phyloP scores from a whole-genome alignment of 2,888 invertebrate genomes.

The Julus scandinavius region DNA sequence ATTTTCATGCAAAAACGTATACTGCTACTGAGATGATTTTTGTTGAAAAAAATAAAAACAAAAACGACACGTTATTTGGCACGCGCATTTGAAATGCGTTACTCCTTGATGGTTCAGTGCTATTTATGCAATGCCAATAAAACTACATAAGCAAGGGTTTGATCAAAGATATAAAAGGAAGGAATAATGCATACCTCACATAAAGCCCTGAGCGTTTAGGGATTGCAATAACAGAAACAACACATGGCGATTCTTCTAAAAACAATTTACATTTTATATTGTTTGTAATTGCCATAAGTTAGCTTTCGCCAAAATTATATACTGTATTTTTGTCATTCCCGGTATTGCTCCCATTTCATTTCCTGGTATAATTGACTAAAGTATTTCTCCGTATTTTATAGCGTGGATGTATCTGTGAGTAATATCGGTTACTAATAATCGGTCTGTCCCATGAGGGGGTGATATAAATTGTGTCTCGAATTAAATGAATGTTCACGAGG shows the following conservation, averaged over 20 bases:
- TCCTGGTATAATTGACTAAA: not conserved
- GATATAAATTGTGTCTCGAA: no score
- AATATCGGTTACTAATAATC: no score
- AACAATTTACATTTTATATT: not conserved
- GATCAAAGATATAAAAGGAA: not conserved
- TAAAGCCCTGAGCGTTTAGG: not conserved
- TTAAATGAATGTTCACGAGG: no score
- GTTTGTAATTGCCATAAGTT: not conserved
- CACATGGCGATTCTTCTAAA: not conserved
- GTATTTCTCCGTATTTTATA: no score
- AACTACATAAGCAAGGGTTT: not conserved
- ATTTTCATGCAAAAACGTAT: not conserved
- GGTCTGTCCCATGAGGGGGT: no score
- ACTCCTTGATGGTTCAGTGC: not conserved
- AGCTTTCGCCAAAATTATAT: not conserved
- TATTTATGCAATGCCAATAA: not conserved
- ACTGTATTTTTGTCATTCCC: not conserved
- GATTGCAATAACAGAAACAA: not conserved
- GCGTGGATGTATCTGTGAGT: no score
- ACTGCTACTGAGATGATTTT: constrained; percentile 2
- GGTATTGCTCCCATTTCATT: not conserved
- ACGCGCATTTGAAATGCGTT: not conserved
- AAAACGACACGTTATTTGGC: not conserved
- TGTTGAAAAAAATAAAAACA: not conserved
- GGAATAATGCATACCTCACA: not conserved